A percentile compares a stretch with the other conserved stretches of the same genome.
Evolutionary conservation across 2,797 vertebrate genomes (phyloP).

Genomic region (Lates japonicus): DNA sequence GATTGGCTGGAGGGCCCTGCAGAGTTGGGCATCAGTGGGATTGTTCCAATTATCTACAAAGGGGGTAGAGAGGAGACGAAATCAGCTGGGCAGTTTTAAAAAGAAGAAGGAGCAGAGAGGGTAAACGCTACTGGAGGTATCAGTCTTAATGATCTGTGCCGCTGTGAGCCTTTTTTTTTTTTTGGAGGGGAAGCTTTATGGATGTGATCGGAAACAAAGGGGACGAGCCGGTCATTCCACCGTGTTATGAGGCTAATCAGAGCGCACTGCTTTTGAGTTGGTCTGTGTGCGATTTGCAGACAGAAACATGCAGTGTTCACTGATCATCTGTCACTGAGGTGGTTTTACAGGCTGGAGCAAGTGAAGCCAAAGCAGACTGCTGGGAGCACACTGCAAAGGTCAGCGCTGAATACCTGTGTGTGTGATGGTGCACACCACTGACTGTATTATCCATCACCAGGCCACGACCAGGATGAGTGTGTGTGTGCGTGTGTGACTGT

Average conservation of each 20-base stretch:
- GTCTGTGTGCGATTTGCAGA: constrained; percentile 38
- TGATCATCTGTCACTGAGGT: constrained; percentile 77
- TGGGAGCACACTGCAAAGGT: constrained; percentile 83
- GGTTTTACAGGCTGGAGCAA: constrained; percentile 74
- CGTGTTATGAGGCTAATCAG: constrained; percentile 51
- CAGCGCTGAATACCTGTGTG: constrained; percentile 83
- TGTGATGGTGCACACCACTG: constrained; percentile 90
- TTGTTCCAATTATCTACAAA: constrained; percentile 98
- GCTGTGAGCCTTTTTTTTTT: constrained; percentile 32
- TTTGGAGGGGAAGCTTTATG: not conserved
- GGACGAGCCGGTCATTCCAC: constrained; percentile 16
- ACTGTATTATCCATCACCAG: constrained; percentile 86
- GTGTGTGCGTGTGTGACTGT: constrained; percentile 31
- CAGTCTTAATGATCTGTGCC: constrained; percentile 65
- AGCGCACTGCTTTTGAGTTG: constrained; percentile 8
- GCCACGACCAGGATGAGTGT: constrained; percentile 68
- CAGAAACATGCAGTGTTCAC: constrained; percentile 65
- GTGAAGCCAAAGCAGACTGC: constrained; percentile 79
- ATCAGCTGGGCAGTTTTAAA: constrained; percentile 76
- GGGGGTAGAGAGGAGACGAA: constrained; percentile 70
- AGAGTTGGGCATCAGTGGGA: constrained; percentile 97
- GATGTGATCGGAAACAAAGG: constrained; percentile 38
- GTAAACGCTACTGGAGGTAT: constrained; percentile 71
- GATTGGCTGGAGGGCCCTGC: constrained; percentile 93
- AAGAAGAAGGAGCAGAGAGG: constrained; percentile 66